phyloP scores from a whole-genome alignment of 2,888 invertebrate species.

The Proisotoma minuta region DNA sequence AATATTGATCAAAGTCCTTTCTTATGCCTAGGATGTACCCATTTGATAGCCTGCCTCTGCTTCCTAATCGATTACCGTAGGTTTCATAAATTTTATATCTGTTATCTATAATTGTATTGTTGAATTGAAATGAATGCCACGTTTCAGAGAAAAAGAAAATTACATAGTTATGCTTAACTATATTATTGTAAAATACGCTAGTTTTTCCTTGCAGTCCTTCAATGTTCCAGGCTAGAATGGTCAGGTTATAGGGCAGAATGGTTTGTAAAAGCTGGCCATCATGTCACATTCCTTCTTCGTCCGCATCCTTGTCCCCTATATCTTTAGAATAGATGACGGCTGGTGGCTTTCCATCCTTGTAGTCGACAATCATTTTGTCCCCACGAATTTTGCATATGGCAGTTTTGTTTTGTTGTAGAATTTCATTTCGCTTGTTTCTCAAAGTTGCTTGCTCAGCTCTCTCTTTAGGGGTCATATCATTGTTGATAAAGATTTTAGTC shows the following conservation, averaged over 20 bases:
- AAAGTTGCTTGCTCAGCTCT: not conserved
- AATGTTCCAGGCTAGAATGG: not conserved
- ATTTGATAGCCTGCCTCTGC: not conserved
- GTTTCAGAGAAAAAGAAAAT: slow-evolving; percentile 4
- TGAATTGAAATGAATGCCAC: not conserved
- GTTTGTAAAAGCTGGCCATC: not conserved
- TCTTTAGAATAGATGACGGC: not conserved
- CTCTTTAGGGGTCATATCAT: not conserved
- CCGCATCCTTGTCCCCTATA: not conserved
- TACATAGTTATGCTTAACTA: not conserved
- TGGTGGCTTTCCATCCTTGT: not conserved
- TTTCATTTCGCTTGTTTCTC: not conserved
- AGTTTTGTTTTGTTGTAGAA: not conserved
- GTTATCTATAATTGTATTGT: not conserved
- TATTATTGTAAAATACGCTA: not conserved
- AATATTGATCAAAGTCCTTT: no score
- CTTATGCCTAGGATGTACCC: not conserved
- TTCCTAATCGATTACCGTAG: not conserved
- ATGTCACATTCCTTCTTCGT: not conserved
- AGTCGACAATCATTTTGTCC: not conserved
- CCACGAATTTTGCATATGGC: no score
- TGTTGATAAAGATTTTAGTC: not conserved
- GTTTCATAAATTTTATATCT: not conserved
- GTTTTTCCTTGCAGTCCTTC: not conserved
- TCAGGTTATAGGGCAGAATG: not conserved